These are phyloP conservation scores for Knipowitschia caucasica DNA, from an alignment of 2,797 vertebrate genomes.

Conservation along the genomic window DNA sequence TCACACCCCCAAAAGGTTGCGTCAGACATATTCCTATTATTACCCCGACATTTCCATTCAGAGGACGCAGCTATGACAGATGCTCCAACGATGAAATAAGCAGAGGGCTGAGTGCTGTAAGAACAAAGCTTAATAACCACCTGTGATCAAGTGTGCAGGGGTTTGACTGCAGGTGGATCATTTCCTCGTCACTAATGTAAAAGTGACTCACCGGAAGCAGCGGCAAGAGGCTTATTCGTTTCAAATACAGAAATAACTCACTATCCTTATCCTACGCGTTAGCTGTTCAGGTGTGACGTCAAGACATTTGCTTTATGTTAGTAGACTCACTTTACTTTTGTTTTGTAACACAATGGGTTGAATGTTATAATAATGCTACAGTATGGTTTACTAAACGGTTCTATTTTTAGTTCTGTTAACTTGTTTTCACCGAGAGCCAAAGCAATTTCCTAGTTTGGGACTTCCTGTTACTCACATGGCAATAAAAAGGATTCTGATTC, in stretches of 20 bases:
- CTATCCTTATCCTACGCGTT: not conserved
- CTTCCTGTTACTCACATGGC: too few species aligned
- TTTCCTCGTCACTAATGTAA: not conserved
- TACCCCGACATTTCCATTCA: not conserved
- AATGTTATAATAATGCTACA: too few species aligned
- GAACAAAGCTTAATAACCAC: not conserved
- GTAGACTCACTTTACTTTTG: too few species aligned
- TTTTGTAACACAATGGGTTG: too few species aligned
- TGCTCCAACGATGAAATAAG: not conserved
- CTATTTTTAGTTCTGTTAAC: too few species aligned
- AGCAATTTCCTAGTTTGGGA: too few species aligned
- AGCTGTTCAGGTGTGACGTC: not conserved
- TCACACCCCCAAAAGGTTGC: not conserved
- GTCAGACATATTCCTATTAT: not conserved
- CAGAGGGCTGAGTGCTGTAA: not conserved
- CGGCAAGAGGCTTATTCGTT: not conserved
- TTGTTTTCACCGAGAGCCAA: too few species aligned
- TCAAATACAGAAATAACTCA: not conserved
- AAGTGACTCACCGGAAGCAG: not conserved
- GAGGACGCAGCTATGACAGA: not conserved
- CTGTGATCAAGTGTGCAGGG: not conserved
- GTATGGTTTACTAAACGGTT: too few species aligned
- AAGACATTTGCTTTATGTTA: not conserved
- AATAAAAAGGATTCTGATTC: too few species aligned
- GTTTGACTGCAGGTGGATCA: conserved; percentile 1